These are phyloP conservation scores for Opisthograptis luteolata DNA, from an alignment of 2,888 invertebrate genomes.

Conservation along the genomic window DNA sequence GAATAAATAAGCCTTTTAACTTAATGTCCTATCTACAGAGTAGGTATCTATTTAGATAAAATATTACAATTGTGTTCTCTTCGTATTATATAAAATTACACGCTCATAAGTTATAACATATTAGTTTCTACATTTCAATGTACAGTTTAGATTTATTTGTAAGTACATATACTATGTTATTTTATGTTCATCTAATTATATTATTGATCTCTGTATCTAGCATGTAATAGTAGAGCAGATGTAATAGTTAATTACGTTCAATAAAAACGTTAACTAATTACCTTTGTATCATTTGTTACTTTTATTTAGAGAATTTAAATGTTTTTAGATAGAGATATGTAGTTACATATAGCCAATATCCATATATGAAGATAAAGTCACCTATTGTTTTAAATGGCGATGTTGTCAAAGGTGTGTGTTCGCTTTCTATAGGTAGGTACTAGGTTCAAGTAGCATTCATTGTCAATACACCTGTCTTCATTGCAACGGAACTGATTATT, in stretches of 20 bases:
- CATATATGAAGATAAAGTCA: no score
- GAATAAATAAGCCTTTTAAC: conserved; percentile 26
- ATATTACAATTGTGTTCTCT: conserved; percentile 37
- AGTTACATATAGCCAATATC: no score
- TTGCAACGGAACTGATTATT: no score
- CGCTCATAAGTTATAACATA: conserved; percentile 43
- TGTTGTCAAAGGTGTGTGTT: no score
- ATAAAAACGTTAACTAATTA: conserved; percentile 79
- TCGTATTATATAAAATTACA: conserved; percentile 37
- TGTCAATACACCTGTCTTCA: no score
- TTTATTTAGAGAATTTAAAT: not conserved
- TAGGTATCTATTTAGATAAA: conserved; percentile 32
- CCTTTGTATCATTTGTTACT: conserved; percentile 36
- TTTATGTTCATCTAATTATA: conserved; percentile 56
- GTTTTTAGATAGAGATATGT: no score
- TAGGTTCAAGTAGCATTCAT: no score
- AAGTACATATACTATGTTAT: conserved; percentile 46
- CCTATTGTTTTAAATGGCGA: no score
- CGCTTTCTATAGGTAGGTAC: no score
- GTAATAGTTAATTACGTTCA: conserved; percentile 78
- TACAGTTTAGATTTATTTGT: conserved; percentile 54
- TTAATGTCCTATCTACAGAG: conserved; percentile 20
- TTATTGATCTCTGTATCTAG: conserved; percentile 64
- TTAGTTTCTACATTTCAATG: conserved; percentile 53
- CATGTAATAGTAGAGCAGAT: conserved; percentile 63